A percentile compares a stretch with the other conserved stretches of the same genome.
Conservation (phyloP, 1,140 invertebrate genomes). For the Triops longicaudatus region DNA sequence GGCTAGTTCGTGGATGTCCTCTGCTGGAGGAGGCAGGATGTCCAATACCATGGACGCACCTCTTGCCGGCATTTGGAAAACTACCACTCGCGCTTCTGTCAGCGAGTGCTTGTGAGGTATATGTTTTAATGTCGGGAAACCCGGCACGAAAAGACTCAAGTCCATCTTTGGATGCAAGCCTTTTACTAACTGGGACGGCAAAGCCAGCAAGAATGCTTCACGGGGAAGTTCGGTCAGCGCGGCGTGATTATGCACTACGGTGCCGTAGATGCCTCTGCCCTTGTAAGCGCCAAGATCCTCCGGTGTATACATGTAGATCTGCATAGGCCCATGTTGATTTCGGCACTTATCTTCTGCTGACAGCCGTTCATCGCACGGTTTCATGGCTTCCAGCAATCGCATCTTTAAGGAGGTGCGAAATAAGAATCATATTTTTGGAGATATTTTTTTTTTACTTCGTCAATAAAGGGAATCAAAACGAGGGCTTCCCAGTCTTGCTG, state of each 20-base stretch:
- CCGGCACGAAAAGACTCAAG: constrained; percentile 65
- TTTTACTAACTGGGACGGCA: constrained; percentile 51
- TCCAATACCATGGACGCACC: constrained; percentile 74
- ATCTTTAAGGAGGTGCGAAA: constrained; percentile 40
- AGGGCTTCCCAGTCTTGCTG: constrained; percentile 95
- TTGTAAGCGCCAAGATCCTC: constrained; percentile 45
- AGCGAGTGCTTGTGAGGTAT: constrained; percentile 65
- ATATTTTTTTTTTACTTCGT: constrained; percentile 56
- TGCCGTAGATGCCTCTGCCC: constrained; percentile 57
- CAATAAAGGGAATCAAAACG: constrained; percentile 92
- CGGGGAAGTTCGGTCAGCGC: constrained; percentile 42
- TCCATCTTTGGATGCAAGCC: constrained; percentile 62
- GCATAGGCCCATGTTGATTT: constrained; percentile 79
- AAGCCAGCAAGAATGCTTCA: constrained; percentile 52
- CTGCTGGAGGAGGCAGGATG: constrained; percentile 41
- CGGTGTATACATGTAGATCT: constrained; percentile 58
- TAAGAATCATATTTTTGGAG: not conserved
- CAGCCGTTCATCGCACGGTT: constrained; percentile 54
- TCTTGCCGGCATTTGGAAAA: constrained; percentile 74
- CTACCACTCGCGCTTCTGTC: constrained; percentile 61
- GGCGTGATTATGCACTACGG: constrained; percentile 45
- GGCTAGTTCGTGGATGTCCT: constrained; percentile 44
- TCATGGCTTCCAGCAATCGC: constrained; percentile 66
- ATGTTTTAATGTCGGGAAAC: constrained; percentile 83
- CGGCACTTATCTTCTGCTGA: constrained; percentile 60